Evolutionary conservation across 92 coral and sea anemone genomes (phyloP).

Genomic region (Bergia puertoricense): DNA sequence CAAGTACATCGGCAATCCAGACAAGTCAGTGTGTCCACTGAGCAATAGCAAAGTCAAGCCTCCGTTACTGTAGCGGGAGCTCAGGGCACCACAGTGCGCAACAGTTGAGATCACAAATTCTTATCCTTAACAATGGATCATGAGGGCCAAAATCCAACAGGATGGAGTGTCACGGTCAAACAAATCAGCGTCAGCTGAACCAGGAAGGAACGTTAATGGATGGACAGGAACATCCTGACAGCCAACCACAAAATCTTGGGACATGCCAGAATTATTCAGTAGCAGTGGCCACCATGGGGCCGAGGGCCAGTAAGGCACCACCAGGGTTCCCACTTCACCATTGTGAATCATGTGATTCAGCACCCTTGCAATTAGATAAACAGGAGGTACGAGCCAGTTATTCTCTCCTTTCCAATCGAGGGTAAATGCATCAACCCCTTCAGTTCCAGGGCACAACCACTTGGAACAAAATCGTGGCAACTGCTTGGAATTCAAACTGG

Average conservation of each 20-base stretch:
- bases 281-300: no score
- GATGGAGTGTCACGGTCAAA: conserved; percentile 49
- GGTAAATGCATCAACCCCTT: conserved; percentile 48
- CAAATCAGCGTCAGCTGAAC: conserved; percentile 47
- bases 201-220: conserved; percentile 45
- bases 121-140: conserved; percentile 14
- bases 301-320: conserved; percentile 25
- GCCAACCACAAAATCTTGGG: conserved; percentile 31
- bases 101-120: neutral
- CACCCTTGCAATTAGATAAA: conserved; percentile 50
- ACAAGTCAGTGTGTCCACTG: neutral
- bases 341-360: conserved; percentile 41
- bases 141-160: conserved; percentile 40
- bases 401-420: no score
- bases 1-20: neutral
- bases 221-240: conserved; percentile 41
- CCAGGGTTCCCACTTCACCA: conserved; percentile 10
- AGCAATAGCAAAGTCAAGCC: neutral
- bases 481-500: conserved; percentile 38
- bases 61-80: neutral
- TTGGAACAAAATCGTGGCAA: neutral
- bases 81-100: neutral
- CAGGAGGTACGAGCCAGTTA: no score
- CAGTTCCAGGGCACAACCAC: conserved; percentile 62
- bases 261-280: conserved; percentile 30